These are phyloP conservation scores for Callosobruchus maculatus DNA, from an alignment of 2,888 invertebrate species.

Conservation along the genomic window DNA sequence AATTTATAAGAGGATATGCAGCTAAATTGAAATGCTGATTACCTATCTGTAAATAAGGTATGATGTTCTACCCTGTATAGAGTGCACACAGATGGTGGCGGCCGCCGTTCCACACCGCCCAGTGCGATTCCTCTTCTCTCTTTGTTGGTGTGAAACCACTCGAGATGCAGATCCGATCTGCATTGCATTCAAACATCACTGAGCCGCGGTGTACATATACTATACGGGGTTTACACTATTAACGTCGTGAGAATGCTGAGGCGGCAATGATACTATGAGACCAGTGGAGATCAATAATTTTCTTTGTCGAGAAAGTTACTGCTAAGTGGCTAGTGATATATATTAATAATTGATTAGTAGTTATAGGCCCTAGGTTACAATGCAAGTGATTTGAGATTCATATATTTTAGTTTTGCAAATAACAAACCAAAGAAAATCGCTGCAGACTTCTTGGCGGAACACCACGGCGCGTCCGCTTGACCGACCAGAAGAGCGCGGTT, in stretches of 20 bases:
- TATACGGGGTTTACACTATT: neutral
- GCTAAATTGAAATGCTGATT: neutral
- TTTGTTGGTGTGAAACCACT: neutral
- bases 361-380: too few relatives aligned
- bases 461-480: too few relatives aligned
- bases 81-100: neutral
- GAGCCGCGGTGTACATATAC: neutral
- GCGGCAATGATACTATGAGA: neutral
- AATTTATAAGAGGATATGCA: too few relatives aligned
- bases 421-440: too few relatives aligned
- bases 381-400: too few relatives aligned
- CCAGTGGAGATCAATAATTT: too few relatives aligned
- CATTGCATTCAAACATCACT: neutral
- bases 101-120: neutral
- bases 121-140: neutral
- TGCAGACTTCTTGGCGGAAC: too few relatives aligned
- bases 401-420: too few relatives aligned
- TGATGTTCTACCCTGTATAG: neutral
- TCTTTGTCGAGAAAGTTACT: too few relatives aligned
- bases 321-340: too few relatives aligned
- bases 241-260: neutral
- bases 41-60: neutral
- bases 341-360: too few relatives aligned
- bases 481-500: too few relatives aligned
- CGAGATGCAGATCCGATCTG: neutral